Evolutionary conservation across 2,113 vertebrate species (phyloP).

Genomic region (Diphyllodes magnificus): DNA sequence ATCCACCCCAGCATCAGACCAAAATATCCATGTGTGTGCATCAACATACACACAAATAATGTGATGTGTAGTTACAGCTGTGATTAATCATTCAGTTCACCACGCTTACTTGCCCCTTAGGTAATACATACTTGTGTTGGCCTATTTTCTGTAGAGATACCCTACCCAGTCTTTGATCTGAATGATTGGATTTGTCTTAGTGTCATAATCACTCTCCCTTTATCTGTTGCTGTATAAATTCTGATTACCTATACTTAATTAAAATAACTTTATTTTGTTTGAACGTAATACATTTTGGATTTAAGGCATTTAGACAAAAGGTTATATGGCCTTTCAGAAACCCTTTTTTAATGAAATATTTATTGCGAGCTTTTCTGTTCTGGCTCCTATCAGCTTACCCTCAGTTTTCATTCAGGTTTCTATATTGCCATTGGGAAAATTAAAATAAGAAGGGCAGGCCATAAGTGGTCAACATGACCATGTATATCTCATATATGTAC

Average conservation of each 20-base stretch:
- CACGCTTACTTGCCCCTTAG: not conserved
- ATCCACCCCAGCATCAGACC: not conserved
- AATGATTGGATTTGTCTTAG: not conserved
- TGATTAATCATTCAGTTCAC: not conserved
- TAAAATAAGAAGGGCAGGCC: constrained; percentile 22
- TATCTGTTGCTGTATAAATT: not conserved
- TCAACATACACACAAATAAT: not conserved
- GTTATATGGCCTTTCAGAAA: constrained; percentile 37
- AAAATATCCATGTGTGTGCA: not conserved
- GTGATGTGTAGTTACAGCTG: not conserved
- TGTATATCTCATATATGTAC: constrained; percentile 7
- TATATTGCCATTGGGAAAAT: constrained; percentile 39
- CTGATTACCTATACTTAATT: constrained; percentile 4
- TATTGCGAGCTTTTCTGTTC: constrained; percentile 42
- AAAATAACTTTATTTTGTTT: constrained; percentile 48
- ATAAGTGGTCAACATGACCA: not conserved
- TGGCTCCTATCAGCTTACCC: not conserved
- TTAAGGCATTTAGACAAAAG: constrained; percentile 31
- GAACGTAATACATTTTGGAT: constrained; percentile 28
- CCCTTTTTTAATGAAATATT: constrained; percentile 44
- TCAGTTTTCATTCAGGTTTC: not conserved
- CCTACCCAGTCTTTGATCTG: not conserved
- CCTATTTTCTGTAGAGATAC: not conserved
- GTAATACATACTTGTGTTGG: not conserved
- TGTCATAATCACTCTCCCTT: not conserved